A percentile compares a stretch with the other conserved stretches of the same genome.
Conservation (phyloP, 2,888 invertebrate genomes). For the Aelia acuminata region DNA sequence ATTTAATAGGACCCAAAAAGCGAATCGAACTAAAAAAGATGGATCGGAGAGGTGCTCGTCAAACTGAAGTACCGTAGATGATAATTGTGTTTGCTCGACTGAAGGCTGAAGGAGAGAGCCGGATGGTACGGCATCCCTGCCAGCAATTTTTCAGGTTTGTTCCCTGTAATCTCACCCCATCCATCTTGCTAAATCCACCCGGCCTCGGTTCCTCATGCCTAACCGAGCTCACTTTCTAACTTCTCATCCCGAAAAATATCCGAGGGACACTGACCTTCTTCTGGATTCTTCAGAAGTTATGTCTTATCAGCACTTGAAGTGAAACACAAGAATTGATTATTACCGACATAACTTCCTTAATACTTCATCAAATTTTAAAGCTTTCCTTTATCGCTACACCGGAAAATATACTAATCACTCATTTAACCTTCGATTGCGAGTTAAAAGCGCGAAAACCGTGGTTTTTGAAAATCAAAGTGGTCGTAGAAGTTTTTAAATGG, state of each 20-base stretch:
- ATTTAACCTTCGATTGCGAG: too few relatives aligned
- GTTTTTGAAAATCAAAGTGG: too few relatives aligned
- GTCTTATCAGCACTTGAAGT: too few relatives aligned
- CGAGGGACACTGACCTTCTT: background rate
- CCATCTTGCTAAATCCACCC: slow-evolving; percentile 29
- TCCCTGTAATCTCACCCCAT: slow-evolving; percentile 26
- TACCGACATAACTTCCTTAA: too few relatives aligned
- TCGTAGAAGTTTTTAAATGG: too few relatives aligned
- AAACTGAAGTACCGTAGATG: background rate
- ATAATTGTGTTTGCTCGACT: slow-evolving; percentile 20
- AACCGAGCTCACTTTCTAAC: background rate
- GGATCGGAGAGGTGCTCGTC: background rate
- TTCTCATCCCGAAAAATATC: slow-evolving; percentile 23
- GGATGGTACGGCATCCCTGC: background rate
- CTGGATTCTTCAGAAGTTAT: background rate
- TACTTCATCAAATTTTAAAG: too few relatives aligned
- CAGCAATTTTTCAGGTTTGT: slow-evolving; percentile 26
- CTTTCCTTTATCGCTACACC: too few relatives aligned
- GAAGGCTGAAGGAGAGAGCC: background rate
- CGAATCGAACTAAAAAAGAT: too few relatives aligned
- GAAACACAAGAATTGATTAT: too few relatives aligned
- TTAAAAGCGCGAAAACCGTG: too few relatives aligned
- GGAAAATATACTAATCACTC: too few relatives aligned
- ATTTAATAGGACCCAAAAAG: too few relatives aligned
- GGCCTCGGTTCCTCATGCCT: background rate